Evolutionary conservation across 2,797 vertebrate species (phyloP).

Genomic region (Esox lucius): DNA sequence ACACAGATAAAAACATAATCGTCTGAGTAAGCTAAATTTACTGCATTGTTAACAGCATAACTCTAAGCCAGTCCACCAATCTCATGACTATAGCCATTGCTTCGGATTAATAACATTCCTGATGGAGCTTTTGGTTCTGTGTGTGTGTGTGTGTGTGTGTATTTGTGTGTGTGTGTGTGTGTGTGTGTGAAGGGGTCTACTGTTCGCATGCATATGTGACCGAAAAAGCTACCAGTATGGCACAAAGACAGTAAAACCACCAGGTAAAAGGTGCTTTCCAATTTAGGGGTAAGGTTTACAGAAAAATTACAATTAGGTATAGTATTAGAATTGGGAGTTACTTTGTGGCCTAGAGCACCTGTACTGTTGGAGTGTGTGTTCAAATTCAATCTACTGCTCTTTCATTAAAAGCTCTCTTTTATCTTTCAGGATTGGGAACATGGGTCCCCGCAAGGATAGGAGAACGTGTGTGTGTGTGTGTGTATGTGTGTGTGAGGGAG

Average conservation of each 20-base stretch:
- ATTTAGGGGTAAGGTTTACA: too few species aligned
- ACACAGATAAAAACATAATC: conserved; percentile 21
- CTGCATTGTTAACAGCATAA: conserved; percentile 47
- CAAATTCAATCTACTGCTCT: too few species aligned
- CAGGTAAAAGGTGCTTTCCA: too few species aligned
- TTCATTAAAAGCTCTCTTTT: too few species aligned
- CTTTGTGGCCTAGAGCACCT: too few species aligned
- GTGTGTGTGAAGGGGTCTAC: conserved; percentile 26
- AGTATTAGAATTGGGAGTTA: too few species aligned
- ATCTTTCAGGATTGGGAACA: too few species aligned
- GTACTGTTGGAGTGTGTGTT: too few species aligned
- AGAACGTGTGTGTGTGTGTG: conserved; percentile 15
- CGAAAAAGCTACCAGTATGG: too few species aligned
- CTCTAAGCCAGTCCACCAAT: conserved; percentile 59
- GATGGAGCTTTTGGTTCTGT: conserved; percentile 45
- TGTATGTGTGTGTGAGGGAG: conserved; percentile 45
- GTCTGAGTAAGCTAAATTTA: conserved; percentile 55
- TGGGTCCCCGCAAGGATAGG: too few species aligned
- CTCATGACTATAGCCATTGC: conserved; percentile 65
- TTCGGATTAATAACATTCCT: conserved; percentile 58
- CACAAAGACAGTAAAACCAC: too few species aligned
- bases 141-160: conserved; percentile 34
- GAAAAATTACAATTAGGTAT: too few species aligned
- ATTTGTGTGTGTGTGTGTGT: conserved; percentile 28
- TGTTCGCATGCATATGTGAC: conserved; percentile 24